phyloP scores from a whole-genome alignment of 2,888 invertebrate species.

The Agrochola macilenta region DNA sequence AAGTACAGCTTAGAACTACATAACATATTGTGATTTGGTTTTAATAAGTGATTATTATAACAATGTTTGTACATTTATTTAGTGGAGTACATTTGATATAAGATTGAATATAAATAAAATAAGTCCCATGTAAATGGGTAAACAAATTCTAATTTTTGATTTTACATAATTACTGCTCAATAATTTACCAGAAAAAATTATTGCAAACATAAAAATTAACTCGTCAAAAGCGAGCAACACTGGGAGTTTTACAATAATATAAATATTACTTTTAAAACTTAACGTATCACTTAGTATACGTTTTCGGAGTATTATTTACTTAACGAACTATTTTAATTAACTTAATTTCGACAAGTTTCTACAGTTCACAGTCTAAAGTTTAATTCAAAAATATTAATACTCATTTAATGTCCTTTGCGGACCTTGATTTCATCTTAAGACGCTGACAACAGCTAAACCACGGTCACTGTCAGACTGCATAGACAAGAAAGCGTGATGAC shows the following conservation, averaged over 20 bases:
- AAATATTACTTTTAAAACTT: constrained; percentile 6
- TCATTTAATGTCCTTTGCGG: constrained; percentile 66
- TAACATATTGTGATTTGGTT: constrained; percentile 64
- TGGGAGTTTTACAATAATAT: constrained; percentile 12
- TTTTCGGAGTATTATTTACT: constrained; percentile 51
- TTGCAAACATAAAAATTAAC: neutral
- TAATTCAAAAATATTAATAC: constrained; percentile 71
- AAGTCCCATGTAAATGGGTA: neutral
- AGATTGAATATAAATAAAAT: constrained; percentile 8
- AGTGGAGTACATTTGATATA: constrained; percentile 48
- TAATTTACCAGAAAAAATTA: neutral
- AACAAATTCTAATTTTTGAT: constrained; percentile 4
- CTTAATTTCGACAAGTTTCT: constrained; percentile 58
- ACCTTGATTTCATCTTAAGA: constrained; percentile 51
- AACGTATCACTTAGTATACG: constrained; percentile 40
- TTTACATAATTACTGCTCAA: neutral
- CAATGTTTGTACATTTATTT: constrained; percentile 51
- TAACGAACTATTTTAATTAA: constrained; percentile 50
- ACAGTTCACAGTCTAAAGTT: constrained; percentile 66
- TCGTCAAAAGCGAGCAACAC: constrained; percentile 23
- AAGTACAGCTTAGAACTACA: constrained; percentile 57
- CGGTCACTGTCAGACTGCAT: no score
- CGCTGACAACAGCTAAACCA: no score
- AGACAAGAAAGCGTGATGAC: no score
- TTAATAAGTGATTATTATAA: constrained; percentile 54